Evolutionary conservation across 1,140 invertebrate genomes (phyloP).

Genomic region (Diabrotica undecimpunctata): DNA sequence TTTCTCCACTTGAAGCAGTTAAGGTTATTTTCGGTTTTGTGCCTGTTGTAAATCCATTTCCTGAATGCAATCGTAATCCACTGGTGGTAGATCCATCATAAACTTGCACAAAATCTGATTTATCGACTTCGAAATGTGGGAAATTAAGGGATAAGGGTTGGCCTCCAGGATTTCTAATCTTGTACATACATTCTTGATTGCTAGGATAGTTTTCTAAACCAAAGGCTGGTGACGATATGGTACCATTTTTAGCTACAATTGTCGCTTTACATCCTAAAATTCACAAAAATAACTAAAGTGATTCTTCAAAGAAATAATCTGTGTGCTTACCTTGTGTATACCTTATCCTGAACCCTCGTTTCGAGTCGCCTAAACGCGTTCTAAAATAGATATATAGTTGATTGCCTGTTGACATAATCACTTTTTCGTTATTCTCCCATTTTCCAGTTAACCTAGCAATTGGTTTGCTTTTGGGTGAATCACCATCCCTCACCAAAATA

Average conservation of each 20-base stretch:
- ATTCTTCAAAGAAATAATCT: too few species aligned
- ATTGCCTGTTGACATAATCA: conserved; percentile 87
- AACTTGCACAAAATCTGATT: conserved; percentile 79
- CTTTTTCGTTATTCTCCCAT: conserved; percentile 71
- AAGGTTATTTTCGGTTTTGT: conserved; percentile 80
- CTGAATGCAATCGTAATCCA: conserved; percentile 82
- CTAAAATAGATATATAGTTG: conserved; percentile 89
- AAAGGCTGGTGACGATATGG: conserved; percentile 82
- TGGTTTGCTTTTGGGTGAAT: conserved; percentile 76
- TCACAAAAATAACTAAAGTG: background rate
- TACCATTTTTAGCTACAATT: conserved; percentile 75
- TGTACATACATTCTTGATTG: conserved; percentile 88
- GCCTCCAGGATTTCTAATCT: conserved; percentile 77
- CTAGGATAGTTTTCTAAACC: conserved; percentile 80
- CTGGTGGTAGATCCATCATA: conserved; percentile 84
- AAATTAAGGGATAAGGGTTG: conserved; percentile 86
- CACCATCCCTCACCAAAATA: conserved; percentile 84
- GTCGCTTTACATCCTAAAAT: conserved; percentile 69
- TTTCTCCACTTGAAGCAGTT: conserved; percentile 88
- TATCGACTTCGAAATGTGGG: conserved; percentile 79
- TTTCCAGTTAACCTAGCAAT: conserved; percentile 80
- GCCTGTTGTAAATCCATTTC: conserved; percentile 80
- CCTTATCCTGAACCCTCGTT: conserved; percentile 83
- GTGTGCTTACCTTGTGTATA: conserved; percentile 64
- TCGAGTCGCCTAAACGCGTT: conserved; percentile 82